A percentile compares a stretch with the other conserved stretches of the same genome.
Conservation (phyloP, 2,888 invertebrate genomes). For the Mesorhabditis spiculigera region DNA sequence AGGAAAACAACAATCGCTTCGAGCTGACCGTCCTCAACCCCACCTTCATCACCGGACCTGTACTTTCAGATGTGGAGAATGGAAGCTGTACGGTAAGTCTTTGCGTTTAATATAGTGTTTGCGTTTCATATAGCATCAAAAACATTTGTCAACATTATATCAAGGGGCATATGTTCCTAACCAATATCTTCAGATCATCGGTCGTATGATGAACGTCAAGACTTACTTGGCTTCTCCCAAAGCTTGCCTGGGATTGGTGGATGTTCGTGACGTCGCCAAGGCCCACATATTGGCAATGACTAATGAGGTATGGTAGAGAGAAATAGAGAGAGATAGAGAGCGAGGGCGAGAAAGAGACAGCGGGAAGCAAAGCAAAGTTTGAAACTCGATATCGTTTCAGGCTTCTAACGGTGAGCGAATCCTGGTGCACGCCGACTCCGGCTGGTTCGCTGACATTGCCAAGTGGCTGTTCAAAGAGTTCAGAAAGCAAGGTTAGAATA, state of each 20-base stretch:
- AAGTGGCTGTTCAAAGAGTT: constrained; percentile 62
- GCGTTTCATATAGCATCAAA: too few relatives aligned
- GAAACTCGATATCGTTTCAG: not conserved
- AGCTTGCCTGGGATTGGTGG: constrained; percentile 60
- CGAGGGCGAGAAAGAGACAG: too few relatives aligned
- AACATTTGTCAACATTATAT: too few relatives aligned
- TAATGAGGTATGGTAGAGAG: not conserved
- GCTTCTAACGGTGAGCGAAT: constrained; percentile 62
- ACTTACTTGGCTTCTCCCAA: constrained; percentile 38
- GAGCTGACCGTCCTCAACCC: constrained; percentile 38
- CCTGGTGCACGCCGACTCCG: constrained; percentile 59
- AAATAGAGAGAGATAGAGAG: not conserved
- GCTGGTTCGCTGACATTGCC: constrained; percentile 63
- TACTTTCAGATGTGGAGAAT: constrained; percentile 32
- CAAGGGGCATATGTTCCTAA: too few relatives aligned
- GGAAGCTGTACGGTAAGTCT: constrained; percentile 30
- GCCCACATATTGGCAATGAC: constrained; percentile 59
- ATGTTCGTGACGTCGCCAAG: constrained; percentile 64
- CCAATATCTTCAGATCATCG: constrained; percentile 21
- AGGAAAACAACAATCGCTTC: constrained; percentile 15
- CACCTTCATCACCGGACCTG: constrained; percentile 37
- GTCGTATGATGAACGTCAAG: constrained; percentile 35
- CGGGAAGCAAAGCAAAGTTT: too few relatives aligned
- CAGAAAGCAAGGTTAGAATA: constrained; percentile 56
- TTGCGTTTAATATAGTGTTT: too few relatives aligned